Percentiles rank a stretch among this genome's conserved stretches.
Conservation (phyloP, 2,888 invertebrate species). For the Andrena chrysosceles region DNA sequence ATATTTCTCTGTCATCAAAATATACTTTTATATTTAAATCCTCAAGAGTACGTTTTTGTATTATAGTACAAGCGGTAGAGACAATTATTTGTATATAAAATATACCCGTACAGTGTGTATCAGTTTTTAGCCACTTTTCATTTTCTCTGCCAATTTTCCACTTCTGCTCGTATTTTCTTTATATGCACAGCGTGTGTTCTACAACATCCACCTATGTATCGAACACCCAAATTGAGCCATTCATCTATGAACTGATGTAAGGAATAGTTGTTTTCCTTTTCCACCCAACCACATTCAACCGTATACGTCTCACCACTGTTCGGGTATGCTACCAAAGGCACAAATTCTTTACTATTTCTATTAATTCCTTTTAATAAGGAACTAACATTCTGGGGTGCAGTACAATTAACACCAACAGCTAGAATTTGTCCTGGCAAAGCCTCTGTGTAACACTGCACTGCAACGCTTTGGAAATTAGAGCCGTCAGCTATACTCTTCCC, state of each 20-base stretch:
- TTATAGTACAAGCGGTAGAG: neutral
- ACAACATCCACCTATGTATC: constrained; percentile 96
- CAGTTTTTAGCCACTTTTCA: neutral
- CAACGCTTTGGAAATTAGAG: constrained; percentile 91
- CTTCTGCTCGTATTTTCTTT: constrained; percentile 52
- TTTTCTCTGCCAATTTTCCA: constrained; percentile 41
- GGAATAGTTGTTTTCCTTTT: constrained; percentile 88
- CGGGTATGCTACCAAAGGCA: constrained; percentile 95
- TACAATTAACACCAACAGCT: constrained; percentile 96
- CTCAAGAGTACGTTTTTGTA: neutral
- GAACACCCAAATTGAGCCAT: constrained; percentile 93
- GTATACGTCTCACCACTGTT: constrained; percentile 96
- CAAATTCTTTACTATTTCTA: constrained; percentile 84
- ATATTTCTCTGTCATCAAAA: too few relatives aligned
- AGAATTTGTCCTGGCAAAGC: constrained; percentile 82
- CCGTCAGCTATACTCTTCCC: constrained; percentile 90
- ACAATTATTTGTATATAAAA: neutral
- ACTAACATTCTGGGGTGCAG: constrained; percentile 89
- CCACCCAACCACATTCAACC: constrained; percentile 87
- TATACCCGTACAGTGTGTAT: neutral
- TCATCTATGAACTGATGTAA: constrained; percentile 91
- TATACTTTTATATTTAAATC: neutral
- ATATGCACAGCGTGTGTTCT: constrained; percentile 93
- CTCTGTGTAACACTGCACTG: constrained; percentile 88
- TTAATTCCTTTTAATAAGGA: constrained; percentile 87